phyloP scores from a whole-genome alignment of 2,888 invertebrate species.

The Phragmatobia fuliginosa region DNA sequence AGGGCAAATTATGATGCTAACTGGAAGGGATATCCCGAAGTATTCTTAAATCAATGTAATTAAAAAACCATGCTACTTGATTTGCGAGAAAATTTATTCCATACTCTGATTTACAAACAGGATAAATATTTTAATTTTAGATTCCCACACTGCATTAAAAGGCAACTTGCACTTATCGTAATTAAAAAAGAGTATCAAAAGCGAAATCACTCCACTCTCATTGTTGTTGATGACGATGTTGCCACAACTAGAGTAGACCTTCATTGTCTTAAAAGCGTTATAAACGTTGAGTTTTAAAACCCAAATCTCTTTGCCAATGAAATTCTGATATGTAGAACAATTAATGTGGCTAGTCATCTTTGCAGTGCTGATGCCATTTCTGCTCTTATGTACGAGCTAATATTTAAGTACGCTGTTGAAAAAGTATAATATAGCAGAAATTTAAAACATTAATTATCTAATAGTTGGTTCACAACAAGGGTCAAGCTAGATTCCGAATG shows the following conservation, averaged over 20 bases:
- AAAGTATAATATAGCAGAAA: too few species aligned
- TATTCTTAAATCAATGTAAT: not conserved
- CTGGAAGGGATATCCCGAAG: not conserved
- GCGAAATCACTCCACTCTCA: not conserved
- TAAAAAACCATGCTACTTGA: not conserved
- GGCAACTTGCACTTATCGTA: not conserved
- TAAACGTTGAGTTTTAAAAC: not conserved
- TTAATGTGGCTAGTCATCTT: not conserved
- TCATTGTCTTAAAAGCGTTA: not conserved
- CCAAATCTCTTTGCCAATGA: not conserved
- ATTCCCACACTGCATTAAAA: too few species aligned
- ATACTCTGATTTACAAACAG: too few species aligned
- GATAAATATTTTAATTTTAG: too few species aligned
- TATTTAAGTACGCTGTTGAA: too few species aligned
- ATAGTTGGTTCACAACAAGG: not conserved
- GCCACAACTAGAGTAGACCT: not conserved
- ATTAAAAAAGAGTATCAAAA: not conserved
- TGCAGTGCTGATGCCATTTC: not conserved
- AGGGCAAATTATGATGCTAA: slow-evolving; percentile 18
- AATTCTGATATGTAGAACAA: too few species aligned
- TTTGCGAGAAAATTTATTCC: too few species aligned
- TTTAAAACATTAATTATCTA: not conserved
- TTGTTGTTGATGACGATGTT: not conserved
- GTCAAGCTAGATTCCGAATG: not conserved
- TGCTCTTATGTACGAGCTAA: not conserved